Evolutionary conservation across 2,113 vertebrate species (phyloP).

Genomic region (cattle (Bos taurus)): ARS-UCD2.0 NC_037357.1:25753001-25753500

Average conservation of each 20-base stretch:
- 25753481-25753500: neutral
- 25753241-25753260: neutral
- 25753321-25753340: neutral
- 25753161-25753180: neutral
- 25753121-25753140: neutral
- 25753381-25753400: neutral
- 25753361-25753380: neutral
- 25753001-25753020: neutral
- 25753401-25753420: neutral
- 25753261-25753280: neutral
- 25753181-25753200: conserved; percentile 1
- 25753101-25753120: conserved; percentile 3
- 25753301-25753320: neutral
- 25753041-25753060: conserved; percentile 26
- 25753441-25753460: neutral
- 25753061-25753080: conserved; percentile 41
- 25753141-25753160: conserved; percentile 32
- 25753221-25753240: conserved; percentile 9
- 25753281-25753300: neutral
- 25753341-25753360: neutral
- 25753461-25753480: neutral
- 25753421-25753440: neutral
- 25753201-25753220: neutral
- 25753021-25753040: conserved; percentile 46
- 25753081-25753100: conserved; percentile 20